Evolutionary conservation across 2,888 invertebrate species (phyloP).

Genomic region (Xanthia togata): DNA sequence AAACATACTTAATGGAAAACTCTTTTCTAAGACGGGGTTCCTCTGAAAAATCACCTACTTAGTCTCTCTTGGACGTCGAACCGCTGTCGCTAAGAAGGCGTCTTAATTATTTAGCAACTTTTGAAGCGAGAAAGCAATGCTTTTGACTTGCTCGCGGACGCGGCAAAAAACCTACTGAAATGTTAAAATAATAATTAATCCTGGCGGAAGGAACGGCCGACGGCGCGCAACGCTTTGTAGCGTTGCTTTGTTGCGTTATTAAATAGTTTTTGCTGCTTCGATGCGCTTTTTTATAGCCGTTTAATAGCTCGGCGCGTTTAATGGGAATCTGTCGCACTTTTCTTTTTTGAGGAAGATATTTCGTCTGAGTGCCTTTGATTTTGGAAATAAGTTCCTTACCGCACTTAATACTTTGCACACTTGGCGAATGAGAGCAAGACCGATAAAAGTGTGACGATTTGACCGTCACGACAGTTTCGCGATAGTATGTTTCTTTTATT

Average conservation of each 20-base stretch:
- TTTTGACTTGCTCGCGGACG: constrained; percentile 87
- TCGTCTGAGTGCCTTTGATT: neutral
- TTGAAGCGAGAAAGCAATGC: constrained; percentile 87
- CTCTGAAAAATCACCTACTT: constrained; percentile 80
- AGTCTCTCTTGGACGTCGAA: constrained; percentile 79
- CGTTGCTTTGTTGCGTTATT: constrained; percentile 86
- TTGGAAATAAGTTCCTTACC: neutral
- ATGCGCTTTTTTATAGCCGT: constrained; percentile 80
- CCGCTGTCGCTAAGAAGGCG: constrained; percentile 84
- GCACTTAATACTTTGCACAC: neutral
- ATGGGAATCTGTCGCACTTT: constrained; percentile 65
- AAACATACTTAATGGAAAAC: constrained; percentile 65
- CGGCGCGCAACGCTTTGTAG: constrained; percentile 77
- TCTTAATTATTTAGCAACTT: constrained; percentile 90
- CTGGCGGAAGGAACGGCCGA: constrained; percentile 78
- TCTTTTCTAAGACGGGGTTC: constrained; percentile 55
- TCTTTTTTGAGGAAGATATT: constrained; percentile 22
- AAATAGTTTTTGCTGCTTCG: constrained; percentile 87
- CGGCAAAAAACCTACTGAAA: constrained; percentile 87
- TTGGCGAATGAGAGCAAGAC: neutral
- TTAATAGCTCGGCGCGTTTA: constrained; percentile 73
- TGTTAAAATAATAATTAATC: constrained; percentile 91
- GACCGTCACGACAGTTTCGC: neutral
- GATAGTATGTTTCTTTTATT: neutral
- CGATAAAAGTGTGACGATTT: neutral